Evolutionary conservation across 1,140 invertebrate genomes (phyloP), one percentile per base, ranked within the genome.

Genomic region (Temnothorax nylanderi): DNA sequence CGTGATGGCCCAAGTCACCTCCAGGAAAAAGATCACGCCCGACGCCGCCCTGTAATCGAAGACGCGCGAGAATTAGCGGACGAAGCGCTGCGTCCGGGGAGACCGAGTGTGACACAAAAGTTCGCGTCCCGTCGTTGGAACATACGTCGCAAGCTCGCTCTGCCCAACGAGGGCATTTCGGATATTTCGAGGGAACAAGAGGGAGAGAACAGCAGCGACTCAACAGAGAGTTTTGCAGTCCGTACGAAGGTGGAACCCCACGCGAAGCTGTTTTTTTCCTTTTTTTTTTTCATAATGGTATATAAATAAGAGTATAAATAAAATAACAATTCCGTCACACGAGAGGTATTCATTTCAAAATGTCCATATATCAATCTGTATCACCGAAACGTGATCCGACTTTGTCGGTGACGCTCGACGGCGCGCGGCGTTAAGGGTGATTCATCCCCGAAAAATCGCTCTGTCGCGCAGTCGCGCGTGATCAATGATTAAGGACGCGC

Each of bases 1-100:
- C 11, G 95, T 95, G 85, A 95, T 93, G n/a, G 94, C 94, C 95
- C 95, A 96, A 11, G 95, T 94, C 62, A 95, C 94, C 89, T 96
- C 95, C 5, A 95, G 91, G 88, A 96, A 95, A 80, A 96, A 94
- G 54, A 95, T 95, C 54, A 95, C 76, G 6, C 90, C 87, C 7
- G 95, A 93, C 10, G 93, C 92, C 62, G 92, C 92, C 77, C 95
- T 96, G 92, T 65, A 94, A 94, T 89, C 62, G 18, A 87, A 85
- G n/a, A 49, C 1, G 8, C 8, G 34, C 16, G 16, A 18, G 18
- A 87, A 54, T 82, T 41, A 72, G 54, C 5, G 13, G 44, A 65
- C 34, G 16, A 58, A 26, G 13, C 26, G n/a, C 26, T 37, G 7
- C 16, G n/a, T 18, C 41, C 26, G n/a, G 16, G 37, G 34, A 69